Evolutionary conservation across 2,113 vertebrate genomes (phyloP), one percentile per base, ranked within the genome.

Genomic region (Thomomys bottae): DNA sequence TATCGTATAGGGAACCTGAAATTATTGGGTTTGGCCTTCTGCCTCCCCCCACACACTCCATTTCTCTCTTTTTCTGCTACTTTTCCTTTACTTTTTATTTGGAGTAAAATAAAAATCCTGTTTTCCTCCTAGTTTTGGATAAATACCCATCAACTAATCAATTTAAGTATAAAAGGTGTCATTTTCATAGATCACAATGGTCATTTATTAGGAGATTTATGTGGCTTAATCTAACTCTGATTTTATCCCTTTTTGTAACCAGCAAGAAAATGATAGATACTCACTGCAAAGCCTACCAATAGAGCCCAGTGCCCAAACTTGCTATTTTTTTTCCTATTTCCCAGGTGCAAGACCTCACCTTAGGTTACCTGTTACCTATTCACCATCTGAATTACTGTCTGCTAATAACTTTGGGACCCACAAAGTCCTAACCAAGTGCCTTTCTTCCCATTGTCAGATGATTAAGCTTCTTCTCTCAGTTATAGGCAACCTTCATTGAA

Each of bases 311-410:
- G 42, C 24, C 61, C 10, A 40, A 57, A 5, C 15, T 26, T 67
- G 20, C 2, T 66, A 3, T 40, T 21, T 30, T 40, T 36, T 9
- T n/a, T n/a, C n/a, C n/a, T 24, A 1, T 12, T 40, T 2, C 3
- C 34, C 3, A 15, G 7, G 23, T 87, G 8, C 10, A 34, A 21
- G 45, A 45, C 12, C 2, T 32, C 11, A 4, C 7, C 79, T n/a
- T 38, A 12, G 1, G 3, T 26, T 45, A 0, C 4, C 21, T 1
- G 3, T 26, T 45, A 0, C 4, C 21, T 45, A 1, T 23, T 3
- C 9, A 24, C 17, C 42, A 8, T 64, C 42, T 42, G 10, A 70
- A 23, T n/a, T 30, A 21, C 3, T 20, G 32, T 11, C 61, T 26
- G 15, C 8, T 42, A 2, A 54, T 82, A 12, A 61, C 3, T 54